These are phyloP conservation scores for Apamea sordens DNA, from an alignment of 2,888 invertebrate species.

Conservation along the genomic window DNA sequence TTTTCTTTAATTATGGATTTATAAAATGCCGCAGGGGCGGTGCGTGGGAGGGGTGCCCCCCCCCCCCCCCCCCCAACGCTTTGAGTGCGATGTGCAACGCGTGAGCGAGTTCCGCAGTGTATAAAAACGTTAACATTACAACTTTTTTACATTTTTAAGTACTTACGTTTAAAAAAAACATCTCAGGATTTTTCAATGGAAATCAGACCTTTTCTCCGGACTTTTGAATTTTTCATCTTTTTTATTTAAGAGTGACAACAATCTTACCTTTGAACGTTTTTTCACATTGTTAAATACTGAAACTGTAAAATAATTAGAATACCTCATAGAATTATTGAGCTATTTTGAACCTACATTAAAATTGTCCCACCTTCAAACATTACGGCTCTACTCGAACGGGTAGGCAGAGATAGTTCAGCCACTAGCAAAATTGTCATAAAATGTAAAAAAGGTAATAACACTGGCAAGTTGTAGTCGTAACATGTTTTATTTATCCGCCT, in stretches of 20 bases:
- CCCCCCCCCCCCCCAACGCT: too few species aligned
- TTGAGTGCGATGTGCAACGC: too few species aligned
- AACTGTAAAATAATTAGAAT: not conserved
- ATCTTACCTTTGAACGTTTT: not conserved
- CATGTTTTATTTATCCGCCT: conserved; percentile 62
- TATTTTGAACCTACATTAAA: not conserved
- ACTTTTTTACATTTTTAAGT: too few species aligned
- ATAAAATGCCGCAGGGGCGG: too few species aligned
- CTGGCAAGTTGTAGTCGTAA: conserved; percentile 42
- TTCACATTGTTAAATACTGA: not conserved
- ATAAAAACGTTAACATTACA: too few species aligned
- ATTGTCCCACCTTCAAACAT: not conserved
- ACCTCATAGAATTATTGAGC: not conserved
- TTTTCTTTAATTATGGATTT: too few species aligned
- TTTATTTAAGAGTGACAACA: not conserved
- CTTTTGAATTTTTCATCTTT: too few species aligned
- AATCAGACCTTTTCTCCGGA: too few species aligned
- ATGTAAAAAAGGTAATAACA: conserved; percentile 40
- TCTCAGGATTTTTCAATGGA: too few species aligned
- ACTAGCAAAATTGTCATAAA: conserved; percentile 32
- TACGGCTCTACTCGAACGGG: not conserved
- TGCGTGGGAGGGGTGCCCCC: too few species aligned
- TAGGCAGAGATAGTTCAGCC: not conserved
- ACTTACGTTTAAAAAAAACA: too few species aligned
- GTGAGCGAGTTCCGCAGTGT: too few species aligned